Evolutionary conservation across 2,113 vertebrate species (phyloP), one percentile per base, ranked within the genome.

Genomic region (Nycticorax nycticorax): DNA sequence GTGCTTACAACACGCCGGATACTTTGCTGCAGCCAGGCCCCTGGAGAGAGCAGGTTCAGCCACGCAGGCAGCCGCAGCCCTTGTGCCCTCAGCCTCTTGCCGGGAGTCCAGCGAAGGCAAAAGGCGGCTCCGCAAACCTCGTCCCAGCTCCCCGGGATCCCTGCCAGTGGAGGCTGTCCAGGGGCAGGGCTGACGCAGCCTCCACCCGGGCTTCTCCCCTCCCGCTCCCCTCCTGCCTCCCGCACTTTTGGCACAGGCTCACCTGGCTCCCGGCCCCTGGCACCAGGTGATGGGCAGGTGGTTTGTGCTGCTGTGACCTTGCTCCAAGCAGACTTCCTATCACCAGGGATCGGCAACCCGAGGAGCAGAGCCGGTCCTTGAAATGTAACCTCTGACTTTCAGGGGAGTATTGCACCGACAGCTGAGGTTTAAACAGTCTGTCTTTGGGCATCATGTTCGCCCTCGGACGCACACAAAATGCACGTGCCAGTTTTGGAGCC

Each of bases 291-390:
- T 33, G 91, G 86, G 94, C 97, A 97, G 96, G 96, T 97, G 96
- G 97, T 39, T 95, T 48, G 66, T 95, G 92, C 89, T 95, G 94
- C 92, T 92, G 83, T 96, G 97, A 97, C 97, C 97, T 97, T 97
- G 96, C 97, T 97, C 94, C 91, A 95, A 97, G 95, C 97, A 97
- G 95, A 94, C 92, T 97, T 97, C 86, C 60, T 95, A 87, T 57
- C 97, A 83, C 94, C 92, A 69, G 95, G 97, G 80, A 73, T 72
- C 8, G 45, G 84, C 96, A 95, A 82, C 94, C 84, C 62, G 6
- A 94, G 77, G 89, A 89, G 89, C 0, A 0, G 91, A 82, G 67
- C 66, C 0, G 53, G 77, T 92, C 95, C 95, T 95, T 92, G 94
- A 87, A 94, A 94, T 32, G 84, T 74, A 76, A 94, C 92, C 92